Conservation (phyloP, 2,888 invertebrate species). For the Muschampia plurimacula region DNA sequence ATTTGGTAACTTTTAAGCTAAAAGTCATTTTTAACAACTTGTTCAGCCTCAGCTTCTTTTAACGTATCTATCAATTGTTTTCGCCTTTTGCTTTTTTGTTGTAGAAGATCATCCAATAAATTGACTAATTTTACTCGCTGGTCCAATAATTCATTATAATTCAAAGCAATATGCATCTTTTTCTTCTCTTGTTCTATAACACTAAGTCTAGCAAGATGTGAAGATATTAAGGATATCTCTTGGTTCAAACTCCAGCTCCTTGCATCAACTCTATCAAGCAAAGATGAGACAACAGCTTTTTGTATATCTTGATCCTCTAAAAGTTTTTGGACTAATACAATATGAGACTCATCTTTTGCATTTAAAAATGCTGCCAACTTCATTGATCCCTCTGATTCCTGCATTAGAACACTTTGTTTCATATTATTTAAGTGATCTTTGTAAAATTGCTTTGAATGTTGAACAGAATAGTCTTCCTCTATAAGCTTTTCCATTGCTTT, state of each 20-base stretch:
- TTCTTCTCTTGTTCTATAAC: constrained; percentile 90
- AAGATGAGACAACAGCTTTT: constrained; percentile 89
- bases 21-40: constrained; percentile 85
- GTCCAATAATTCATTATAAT: constrained; percentile 89
- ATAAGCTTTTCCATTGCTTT: constrained; percentile 90
- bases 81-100: constrained; percentile 88
- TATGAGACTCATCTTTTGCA: constrained; percentile 87
- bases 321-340: constrained; percentile 86
- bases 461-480: constrained; percentile 87
- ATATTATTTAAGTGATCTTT: constrained; percentile 88
- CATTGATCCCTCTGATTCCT: constrained; percentile 86
- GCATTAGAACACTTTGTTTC: constrained; percentile 84
- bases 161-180: constrained; percentile 88
- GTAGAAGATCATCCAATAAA: constrained; percentile 88
- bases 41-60: constrained; percentile 88
- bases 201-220: constrained; percentile 89
- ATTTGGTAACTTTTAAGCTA: constrained; percentile 93
- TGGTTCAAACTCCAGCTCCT: constrained; percentile 91
- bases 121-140: constrained; percentile 88
- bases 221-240: constrained; percentile 90
- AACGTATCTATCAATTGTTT: constrained; percentile 88
- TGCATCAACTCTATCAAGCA: constrained; percentile 90
- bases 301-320: constrained; percentile 90
- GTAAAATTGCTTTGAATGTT: constrained; percentile 86
- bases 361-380: constrained; percentile 86